Evolutionary conservation across 35 echinoderm and acorn worm genomes (phyloP).

Genomic region (Anneissia japonica): DNA sequence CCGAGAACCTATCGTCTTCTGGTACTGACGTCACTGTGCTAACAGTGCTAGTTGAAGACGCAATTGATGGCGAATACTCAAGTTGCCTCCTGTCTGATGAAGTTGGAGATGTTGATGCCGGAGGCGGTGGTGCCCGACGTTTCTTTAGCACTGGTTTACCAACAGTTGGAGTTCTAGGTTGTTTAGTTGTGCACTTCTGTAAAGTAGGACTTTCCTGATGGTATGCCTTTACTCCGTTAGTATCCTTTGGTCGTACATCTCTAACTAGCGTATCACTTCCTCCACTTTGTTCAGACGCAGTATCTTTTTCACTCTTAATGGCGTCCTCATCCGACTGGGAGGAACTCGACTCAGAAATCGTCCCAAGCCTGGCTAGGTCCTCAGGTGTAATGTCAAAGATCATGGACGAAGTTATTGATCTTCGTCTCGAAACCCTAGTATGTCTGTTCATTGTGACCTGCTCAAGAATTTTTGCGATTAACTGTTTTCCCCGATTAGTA

Average conservation of each 20-base stretch:
- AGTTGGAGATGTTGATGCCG: not conserved
- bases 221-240: not conserved
- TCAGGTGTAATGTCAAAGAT: not conserved
- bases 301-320: no score
- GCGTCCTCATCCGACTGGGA: no score
- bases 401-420: not conserved
- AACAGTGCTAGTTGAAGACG: not conserved
- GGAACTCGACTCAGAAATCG: not conserved
- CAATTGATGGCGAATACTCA: not conserved
- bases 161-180: not conserved
- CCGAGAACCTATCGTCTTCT: not conserved
- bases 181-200: not conserved
- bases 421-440: not conserved
- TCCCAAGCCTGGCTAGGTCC: not conserved
- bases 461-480: not conserved
- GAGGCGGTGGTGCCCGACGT: not conserved
- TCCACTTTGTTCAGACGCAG: no score
- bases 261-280: not conserved
- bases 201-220: not conserved
- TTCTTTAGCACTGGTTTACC: not conserved
- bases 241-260: not conserved
- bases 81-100: not conserved
- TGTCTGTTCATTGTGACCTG: not conserved
- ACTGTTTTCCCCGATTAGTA: not conserved
- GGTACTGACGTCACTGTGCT: not conserved